Evolutionary conservation across 2,113 vertebrate species (phyloP).

Genomic region (Gymnarchus niloticus): DNA sequence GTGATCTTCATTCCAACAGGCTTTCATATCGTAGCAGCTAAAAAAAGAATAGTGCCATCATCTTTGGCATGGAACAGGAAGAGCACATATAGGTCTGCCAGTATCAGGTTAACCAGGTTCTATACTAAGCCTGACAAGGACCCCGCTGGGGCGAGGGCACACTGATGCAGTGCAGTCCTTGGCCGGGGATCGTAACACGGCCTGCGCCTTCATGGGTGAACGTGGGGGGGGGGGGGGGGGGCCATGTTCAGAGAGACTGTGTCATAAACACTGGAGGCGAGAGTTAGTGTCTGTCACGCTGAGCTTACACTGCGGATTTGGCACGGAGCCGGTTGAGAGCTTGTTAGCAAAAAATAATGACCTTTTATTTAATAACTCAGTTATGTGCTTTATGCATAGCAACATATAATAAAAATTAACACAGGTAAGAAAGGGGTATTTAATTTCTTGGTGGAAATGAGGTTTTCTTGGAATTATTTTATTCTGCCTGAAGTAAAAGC

Average conservation of each 20-base stretch:
- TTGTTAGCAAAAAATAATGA: conserved; percentile 4
- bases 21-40: background rate
- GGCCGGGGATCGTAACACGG: too few species aligned
- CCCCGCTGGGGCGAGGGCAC: too few species aligned
- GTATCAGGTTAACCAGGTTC: too few species aligned
- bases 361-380: conserved; percentile 4
- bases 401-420: background rate
- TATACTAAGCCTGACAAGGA: too few species aligned
- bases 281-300: background rate
- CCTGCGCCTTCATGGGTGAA: too few species aligned
- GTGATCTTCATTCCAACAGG: background rate
- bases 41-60: too few species aligned
- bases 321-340: background rate
- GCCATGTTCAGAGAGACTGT: background rate
- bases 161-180: too few species aligned
- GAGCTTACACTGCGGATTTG: background rate
- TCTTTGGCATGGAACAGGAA: too few species aligned
- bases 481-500: background rate
- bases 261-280: background rate
- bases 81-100: too few species aligned
- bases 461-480: background rate
- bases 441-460: background rate
- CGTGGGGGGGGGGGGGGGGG: background rate
- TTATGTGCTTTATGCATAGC: background rate
- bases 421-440: background rate